Evolutionary conservation across 2,797 vertebrate genomes (phyloP).

Genomic region (Echeneis naucrates): DNA sequence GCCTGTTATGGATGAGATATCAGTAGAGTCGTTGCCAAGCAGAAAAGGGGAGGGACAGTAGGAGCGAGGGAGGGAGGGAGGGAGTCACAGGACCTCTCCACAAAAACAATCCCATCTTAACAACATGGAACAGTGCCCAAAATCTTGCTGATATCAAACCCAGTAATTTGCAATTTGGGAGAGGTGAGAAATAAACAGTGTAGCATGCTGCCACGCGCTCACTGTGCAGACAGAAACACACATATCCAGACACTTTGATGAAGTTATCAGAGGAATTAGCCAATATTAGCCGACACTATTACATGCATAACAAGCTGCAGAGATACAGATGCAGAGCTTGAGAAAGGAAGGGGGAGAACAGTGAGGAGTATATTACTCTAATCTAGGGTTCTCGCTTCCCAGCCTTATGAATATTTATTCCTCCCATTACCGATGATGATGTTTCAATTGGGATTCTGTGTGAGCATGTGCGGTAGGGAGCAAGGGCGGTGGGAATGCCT

Average conservation of each 20-base stretch:
- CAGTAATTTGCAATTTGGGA: slow-evolving; percentile 65
- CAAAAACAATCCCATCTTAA: slow-evolving; percentile 67
- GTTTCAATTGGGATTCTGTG: slow-evolving; percentile 73
- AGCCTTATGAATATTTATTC: slow-evolving; percentile 82
- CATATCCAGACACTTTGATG: slow-evolving; percentile 37
- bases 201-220: slow-evolving; percentile 15
- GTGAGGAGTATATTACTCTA: slow-evolving; percentile 71
- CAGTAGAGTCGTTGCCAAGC: slow-evolving; percentile 69
- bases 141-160: slow-evolving; percentile 61
- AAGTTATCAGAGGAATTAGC: slow-evolving; percentile 75
- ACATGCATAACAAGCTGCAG: slow-evolving; percentile 67
- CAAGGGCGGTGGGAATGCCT: slow-evolving; percentile 23
- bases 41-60: slow-evolving; percentile 24
- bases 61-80: slow-evolving; percentile 1
- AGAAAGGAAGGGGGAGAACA: slow-evolving; percentile 55
- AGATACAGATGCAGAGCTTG: slow-evolving; percentile 51
- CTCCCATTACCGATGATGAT: slow-evolving; percentile 71
- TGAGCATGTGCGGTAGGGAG: slow-evolving; percentile 56
- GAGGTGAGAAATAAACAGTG: slow-evolving; percentile 55
- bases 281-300: slow-evolving; percentile 61
- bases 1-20: slow-evolving; percentile 80
- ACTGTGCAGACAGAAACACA: slow-evolving; percentile 7
- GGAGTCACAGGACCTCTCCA: slow-evolving; percentile 39
- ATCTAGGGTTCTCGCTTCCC: slow-evolving; percentile 69
- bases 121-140: slow-evolving; percentile 64